Evolutionary conservation across 1,140 invertebrate species (phyloP).

Genomic region (Bombyx mori): ASM3026992v2 NC_085121.1:6303501-6304000

Average conservation of each 20-base stretch:
- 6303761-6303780: slow-evolving; percentile 25
- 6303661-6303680: slow-evolving; percentile 3
- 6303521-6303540: no score
- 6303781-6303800: slow-evolving; percentile 19
- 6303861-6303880: neutral
- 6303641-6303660: slow-evolving; percentile 1
- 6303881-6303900: no score
- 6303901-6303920: no score
- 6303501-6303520: no score
- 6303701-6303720: slow-evolving; percentile 41
- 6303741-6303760: slow-evolving; percentile 29
- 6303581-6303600: no score
- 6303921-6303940: no score
- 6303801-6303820: slow-evolving; percentile 10
- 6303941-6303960: no score
- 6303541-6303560: no score
- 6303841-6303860: neutral
- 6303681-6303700: slow-evolving; percentile 11
- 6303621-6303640: slow-evolving; percentile 4
- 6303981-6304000: no score
- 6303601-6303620: no score
- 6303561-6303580: no score
- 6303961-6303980: no score
- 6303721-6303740: slow-evolving; percentile 15
- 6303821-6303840: neutral